Evolutionary conservation across 2,888 invertebrate genomes (phyloP).

Genomic region (Dolichopus griseipennis): DNA sequence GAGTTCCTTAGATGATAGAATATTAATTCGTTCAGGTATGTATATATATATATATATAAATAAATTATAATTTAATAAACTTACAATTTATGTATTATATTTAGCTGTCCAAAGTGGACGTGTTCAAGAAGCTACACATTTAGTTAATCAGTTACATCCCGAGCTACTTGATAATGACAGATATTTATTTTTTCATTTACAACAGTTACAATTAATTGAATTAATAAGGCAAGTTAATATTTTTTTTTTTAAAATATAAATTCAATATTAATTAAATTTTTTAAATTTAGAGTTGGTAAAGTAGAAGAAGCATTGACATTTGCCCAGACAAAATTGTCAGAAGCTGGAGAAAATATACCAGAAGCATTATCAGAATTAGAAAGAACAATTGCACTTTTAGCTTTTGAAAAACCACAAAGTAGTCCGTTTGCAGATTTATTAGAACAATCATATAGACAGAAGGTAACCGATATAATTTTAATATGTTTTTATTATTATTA

Average conservation of each 20-base stretch:
- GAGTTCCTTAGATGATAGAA: slow-evolving; percentile 82
- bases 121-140: slow-evolving; percentile 84
- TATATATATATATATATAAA: too few relatives aligned
- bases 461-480: slow-evolving; percentile 46
- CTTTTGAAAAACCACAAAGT: slow-evolving; percentile 91
- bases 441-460: slow-evolving; percentile 88
- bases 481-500: not conserved
- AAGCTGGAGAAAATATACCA: slow-evolving; percentile 72
- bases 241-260: not conserved
- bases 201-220: slow-evolving; percentile 46
- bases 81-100: too few relatives aligned
- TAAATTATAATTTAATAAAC: not conserved
- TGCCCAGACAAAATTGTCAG: slow-evolving; percentile 78
- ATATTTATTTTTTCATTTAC: slow-evolving; percentile 90
- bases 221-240: slow-evolving; percentile 33
- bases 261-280: not conserved
- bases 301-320: slow-evolving; percentile 78
- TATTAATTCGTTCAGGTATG: slow-evolving; percentile 67
- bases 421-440: slow-evolving; percentile 93
- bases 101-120: slow-evolving; percentile 80
- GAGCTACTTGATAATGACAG: slow-evolving; percentile 91
- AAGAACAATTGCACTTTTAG: slow-evolving; percentile 84
- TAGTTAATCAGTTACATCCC: slow-evolving; percentile 91
- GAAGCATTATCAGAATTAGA: slow-evolving; percentile 70
- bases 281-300: slow-evolving; percentile 51